phyloP scores from a whole-genome alignment of 2,113 vertebrate genomes.

The Ahaetulla prasina region DNA sequence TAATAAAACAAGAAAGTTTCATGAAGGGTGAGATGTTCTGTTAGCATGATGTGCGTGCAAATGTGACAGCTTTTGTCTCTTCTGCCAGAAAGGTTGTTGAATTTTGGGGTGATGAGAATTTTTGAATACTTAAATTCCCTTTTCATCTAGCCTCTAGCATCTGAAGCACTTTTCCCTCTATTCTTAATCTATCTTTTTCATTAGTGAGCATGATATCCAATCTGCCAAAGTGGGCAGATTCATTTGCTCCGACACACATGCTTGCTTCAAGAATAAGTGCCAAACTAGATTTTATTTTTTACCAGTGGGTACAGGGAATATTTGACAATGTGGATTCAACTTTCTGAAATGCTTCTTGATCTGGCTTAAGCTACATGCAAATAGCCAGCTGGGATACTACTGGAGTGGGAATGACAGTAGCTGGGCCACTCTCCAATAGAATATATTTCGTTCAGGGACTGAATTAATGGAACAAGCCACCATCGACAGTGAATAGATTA shows the following conservation, averaged over 20 bases:
- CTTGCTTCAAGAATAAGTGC: not conserved
- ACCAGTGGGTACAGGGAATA: not conserved
- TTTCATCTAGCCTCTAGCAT: not conserved
- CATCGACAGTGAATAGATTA: not conserved
- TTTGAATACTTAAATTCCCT: slow-evolving; percentile 10
- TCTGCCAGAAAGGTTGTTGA: slow-evolving; percentile 4
- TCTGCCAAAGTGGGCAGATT: not conserved
- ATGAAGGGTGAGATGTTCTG: slow-evolving; percentile 29
- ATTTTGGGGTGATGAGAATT: slow-evolving; percentile 20
- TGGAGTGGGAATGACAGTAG: not conserved
- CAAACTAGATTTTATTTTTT: not conserved
- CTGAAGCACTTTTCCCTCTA: not conserved
- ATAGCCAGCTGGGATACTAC: not conserved
- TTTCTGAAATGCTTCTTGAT: not conserved
- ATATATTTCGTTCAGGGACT: not conserved
- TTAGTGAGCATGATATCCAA: not conserved
- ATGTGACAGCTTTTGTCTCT: slow-evolving; percentile 30
- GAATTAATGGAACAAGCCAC: not conserved
- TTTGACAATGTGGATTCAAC: not conserved
- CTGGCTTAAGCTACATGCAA: not conserved
- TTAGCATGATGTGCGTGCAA: slow-evolving; percentile 28
- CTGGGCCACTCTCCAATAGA: too few species aligned
- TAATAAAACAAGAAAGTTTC: slow-evolving; percentile 12
- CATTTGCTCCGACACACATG: not conserved
- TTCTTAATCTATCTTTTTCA: not conserved